A percentile compares a stretch with the other conserved stretches of the same genome.
phyloP scores from a whole-genome alignment of 2,797 vertebrate species.

The Pterois miles region DNA sequence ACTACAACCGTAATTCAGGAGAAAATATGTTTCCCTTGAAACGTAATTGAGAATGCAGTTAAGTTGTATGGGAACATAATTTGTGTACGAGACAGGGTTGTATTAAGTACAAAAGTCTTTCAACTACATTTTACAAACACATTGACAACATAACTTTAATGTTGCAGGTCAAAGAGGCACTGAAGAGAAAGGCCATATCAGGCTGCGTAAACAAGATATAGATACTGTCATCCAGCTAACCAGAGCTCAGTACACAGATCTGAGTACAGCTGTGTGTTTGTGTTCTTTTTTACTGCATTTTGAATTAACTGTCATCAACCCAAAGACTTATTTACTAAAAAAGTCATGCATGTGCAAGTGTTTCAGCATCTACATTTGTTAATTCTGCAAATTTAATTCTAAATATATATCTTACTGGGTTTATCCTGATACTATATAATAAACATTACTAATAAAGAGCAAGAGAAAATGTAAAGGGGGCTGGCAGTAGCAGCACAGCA shows the following conservation, averaged over 20 bases:
- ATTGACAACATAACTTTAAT: not conserved
- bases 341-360: not conserved
- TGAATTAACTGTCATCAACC: not conserved
- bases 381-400: not conserved
- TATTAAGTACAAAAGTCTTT: too few species aligned
- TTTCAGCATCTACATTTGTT: not conserved
- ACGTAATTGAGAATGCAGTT: too few species aligned
- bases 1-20: too few species aligned
- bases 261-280: not conserved
- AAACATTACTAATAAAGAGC: too few species aligned
- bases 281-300: not conserved
- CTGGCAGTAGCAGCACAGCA: too few species aligned
- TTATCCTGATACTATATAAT: not conserved
- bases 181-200: too few species aligned
- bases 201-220: too few species aligned
- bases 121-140: too few species aligned
- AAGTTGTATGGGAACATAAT: too few species aligned
- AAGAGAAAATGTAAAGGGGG: too few species aligned
- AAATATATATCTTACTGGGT: not conserved
- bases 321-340: not conserved
- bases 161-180: not conserved
- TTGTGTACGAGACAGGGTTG: too few species aligned
- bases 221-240: not conserved
- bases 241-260: not conserved
- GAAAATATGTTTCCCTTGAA: too few species aligned